Evolutionary conservation across 2,888 invertebrate genomes (phyloP), one percentile per base, ranked within the genome.

Genomic region (Sipunculus nudus): DNA sequence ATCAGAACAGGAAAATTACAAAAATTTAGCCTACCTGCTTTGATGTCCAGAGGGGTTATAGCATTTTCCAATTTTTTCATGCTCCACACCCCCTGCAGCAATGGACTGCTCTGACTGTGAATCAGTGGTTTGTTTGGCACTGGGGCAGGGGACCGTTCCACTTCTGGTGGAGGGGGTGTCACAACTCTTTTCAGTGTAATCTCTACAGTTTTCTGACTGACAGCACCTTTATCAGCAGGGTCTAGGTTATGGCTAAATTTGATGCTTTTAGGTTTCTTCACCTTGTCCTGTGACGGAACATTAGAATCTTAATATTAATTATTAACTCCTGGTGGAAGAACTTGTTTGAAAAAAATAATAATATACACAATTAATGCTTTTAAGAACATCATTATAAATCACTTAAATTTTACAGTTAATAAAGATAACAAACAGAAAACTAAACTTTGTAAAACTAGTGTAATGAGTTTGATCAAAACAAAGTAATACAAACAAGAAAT

Each of bases 261-360:
- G 10, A 73, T 73, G 21, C 62, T 67, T 46, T 70, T 71, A 0
- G 80, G 80, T 59, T 77, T 79, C 56, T 67, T 73, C 21, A 80
- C 78, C 41, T 68, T 68, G 25, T 68, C 66, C 66, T 59, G 21
- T 2, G 28, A 41, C 25, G 2, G 10, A 19, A 8, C 16, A 21
- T 2, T 55, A n/a, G 26, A 13, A 8, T 6, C 10, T 5, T 50
- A 38, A 10, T 13, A 50, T 21, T 38, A 8, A 13, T 47, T 6
- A 26, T 8, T 23, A 28, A 35, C 19, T 31, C 40, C 13, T 13
- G 25, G 3, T 28, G 29, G 10, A 16, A 35, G 32, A 10, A n/a
- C n/a, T n/a, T n/a, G n/a, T n/a, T n/a, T n/a, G n/a, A n/a, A n/a
- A n/a, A n/a, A n/a, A n/a, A n/a, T n/a, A n/a, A n/a, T n/a, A n/a